Percentiles rank a stretch among this genome's conserved stretches.
Evolutionary conservation across 2,797 vertebrate species (phyloP).

Genomic region (Rallus crepitans): DNA sequence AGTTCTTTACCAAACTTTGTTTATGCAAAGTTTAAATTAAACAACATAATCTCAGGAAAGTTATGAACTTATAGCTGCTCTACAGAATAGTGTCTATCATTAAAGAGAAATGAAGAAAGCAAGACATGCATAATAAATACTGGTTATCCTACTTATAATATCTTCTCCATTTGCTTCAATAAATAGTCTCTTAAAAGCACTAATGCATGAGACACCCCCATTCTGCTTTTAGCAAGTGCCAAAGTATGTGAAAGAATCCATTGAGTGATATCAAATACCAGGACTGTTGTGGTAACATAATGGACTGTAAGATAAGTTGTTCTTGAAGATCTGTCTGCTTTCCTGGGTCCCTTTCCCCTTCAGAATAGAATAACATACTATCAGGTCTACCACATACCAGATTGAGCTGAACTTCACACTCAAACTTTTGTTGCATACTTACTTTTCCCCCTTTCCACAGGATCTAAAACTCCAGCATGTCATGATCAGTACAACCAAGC

Average conservation of each 20-base stretch:
- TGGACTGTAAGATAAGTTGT: background rate
- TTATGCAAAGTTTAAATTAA: background rate
- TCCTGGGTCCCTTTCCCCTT: background rate
- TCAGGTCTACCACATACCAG: background rate
- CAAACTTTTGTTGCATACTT: background rate
- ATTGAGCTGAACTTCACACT: background rate
- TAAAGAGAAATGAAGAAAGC: background rate
- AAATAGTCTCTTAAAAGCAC: background rate
- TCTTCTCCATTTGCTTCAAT: background rate
- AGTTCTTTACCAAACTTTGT: background rate
- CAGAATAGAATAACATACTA: background rate
- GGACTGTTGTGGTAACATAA: background rate
- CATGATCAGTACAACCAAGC: background rate
- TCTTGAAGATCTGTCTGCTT: background rate
- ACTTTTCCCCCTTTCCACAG: background rate
- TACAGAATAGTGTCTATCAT: background rate
- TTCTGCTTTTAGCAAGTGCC: background rate
- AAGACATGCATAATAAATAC: background rate
- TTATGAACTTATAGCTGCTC: background rate
- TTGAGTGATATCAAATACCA: background rate
- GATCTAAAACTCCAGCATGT: background rate
- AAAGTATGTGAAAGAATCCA: background rate
- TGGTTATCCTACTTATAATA: background rate
- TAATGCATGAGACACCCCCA: rapidly evolving
- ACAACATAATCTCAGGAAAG: background rate